Evolutionary conservation across 2,888 invertebrate species (phyloP).

Genomic region (Cylloceria caligata): DNA sequence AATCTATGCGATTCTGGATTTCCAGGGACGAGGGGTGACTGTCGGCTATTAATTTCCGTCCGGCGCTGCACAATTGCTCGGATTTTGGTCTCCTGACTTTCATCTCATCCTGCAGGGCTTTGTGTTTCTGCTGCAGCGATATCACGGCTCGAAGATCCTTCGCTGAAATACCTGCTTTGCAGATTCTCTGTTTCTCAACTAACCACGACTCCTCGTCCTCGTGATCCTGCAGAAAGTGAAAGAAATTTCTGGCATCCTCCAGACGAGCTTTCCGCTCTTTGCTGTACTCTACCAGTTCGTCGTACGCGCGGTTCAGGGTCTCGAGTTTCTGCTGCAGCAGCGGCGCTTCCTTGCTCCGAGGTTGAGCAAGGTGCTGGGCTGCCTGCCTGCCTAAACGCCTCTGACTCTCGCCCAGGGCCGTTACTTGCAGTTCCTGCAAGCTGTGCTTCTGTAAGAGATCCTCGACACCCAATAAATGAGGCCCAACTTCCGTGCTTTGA

Average conservation of each 20-base stretch:
- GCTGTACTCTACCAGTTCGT: constrained; percentile 90
- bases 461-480: constrained; percentile 97
- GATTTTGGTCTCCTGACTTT: constrained; percentile 91
- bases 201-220: constrained; percentile 99
- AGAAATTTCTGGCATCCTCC: constrained; percentile 97
- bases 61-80: constrained; percentile 89
- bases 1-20: constrained; percentile 92
- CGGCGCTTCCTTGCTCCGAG: constrained; percentile 82
- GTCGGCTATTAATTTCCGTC: constrained; percentile 91
- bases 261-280: constrained; percentile 92
- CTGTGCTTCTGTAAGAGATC: constrained; percentile 97
- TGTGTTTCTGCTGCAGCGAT: constrained; percentile 96
- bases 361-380: constrained; percentile 79
- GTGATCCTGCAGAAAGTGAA: constrained; percentile 98
- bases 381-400: constrained; percentile 90
- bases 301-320: constrained; percentile 91
- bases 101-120: constrained; percentile 95
- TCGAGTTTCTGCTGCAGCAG: constrained; percentile 90
- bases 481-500: constrained; percentile 95
- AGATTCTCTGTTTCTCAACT: constrained; percentile 96
- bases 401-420: constrained; percentile 94
- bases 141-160: constrained; percentile 96
- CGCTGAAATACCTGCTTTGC: constrained; percentile 96
- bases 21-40: constrained; percentile 93
- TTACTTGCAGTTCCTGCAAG: constrained; percentile 93